Conservation (phyloP, 2,797 vertebrate species). For the Aphelocoma californica region DNA sequence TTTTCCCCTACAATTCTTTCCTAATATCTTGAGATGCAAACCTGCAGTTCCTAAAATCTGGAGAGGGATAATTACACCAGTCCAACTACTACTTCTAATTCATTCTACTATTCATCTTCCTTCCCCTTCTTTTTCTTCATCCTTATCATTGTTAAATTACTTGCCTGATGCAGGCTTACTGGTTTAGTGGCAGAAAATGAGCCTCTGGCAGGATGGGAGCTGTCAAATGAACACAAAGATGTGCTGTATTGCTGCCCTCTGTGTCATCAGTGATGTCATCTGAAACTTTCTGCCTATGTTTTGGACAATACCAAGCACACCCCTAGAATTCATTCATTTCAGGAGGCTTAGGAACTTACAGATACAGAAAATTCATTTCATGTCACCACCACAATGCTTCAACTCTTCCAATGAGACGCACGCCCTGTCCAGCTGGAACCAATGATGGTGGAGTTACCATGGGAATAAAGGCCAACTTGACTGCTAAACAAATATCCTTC, state of each 20-base stretch:
- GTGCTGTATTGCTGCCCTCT: not conserved
- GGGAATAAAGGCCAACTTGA: not conserved
- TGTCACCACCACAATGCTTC: not conserved
- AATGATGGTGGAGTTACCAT: not conserved
- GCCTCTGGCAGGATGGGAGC: not conserved
- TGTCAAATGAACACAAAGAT: not conserved
- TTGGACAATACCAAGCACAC: not conserved
- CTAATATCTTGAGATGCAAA: not conserved
- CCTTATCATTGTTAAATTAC: not conserved
- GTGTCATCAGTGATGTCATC: not conserved
- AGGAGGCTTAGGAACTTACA: not conserved
- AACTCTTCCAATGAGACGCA: rapidly evolving
- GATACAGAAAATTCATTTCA: not conserved
- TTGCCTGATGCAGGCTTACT: not conserved
- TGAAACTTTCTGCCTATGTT: not conserved
- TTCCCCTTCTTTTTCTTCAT: not conserved
- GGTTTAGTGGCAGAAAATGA: not conserved
- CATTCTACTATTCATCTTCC: not conserved
- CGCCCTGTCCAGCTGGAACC: not conserved
- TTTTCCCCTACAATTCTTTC: not conserved
- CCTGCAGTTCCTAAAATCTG: not conserved
- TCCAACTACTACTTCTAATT: not conserved
- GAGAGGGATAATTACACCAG: not conserved
- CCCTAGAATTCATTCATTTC: not conserved
- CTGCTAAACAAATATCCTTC: not conserved